phyloP scores from a whole-genome alignment of 2,113 vertebrate species.

The Stomatorhinus ivindoensis region DNA sequence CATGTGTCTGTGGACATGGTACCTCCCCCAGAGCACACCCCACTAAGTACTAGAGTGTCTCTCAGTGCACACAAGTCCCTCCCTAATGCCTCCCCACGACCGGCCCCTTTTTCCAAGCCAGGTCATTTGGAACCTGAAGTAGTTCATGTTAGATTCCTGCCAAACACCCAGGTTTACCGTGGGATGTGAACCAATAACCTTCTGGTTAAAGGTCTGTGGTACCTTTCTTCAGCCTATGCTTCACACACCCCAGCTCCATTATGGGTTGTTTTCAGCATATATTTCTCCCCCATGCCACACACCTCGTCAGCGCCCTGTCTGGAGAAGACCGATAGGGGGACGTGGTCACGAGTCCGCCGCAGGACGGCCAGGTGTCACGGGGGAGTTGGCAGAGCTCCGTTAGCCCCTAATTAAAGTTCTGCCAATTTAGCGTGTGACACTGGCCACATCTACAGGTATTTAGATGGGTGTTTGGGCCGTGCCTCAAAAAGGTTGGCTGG shows the following conservation, averaged over 20 bases:
- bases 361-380: neutral
- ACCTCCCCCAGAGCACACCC: neutral
- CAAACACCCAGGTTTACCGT: neutral
- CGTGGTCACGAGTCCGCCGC: neutral
- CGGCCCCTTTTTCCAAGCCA: too few species aligned
- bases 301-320: too few species aligned
- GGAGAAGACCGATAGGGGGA: neutral
- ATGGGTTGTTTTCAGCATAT: neutral
- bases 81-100: neutral
- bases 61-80: neutral
- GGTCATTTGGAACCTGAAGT: neutral
- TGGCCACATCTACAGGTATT: conserved; percentile 21
- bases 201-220: neutral
- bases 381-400: neutral
- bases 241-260: neutral
- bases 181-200: neutral
- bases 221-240: neutral
- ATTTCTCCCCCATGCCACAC: too few species aligned
- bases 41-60: neutral
- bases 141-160: neutral
- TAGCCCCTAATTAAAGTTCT: conserved; percentile 23
- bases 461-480: conserved; percentile 7
- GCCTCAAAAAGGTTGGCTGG: neutral
- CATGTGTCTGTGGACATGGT: neutral
- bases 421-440: conserved; percentile 28